Evolutionary conservation across 2,888 invertebrate species (phyloP), one percentile per base, ranked within the genome.

Genomic region (Lepidocyrtinus sp.): DNA sequence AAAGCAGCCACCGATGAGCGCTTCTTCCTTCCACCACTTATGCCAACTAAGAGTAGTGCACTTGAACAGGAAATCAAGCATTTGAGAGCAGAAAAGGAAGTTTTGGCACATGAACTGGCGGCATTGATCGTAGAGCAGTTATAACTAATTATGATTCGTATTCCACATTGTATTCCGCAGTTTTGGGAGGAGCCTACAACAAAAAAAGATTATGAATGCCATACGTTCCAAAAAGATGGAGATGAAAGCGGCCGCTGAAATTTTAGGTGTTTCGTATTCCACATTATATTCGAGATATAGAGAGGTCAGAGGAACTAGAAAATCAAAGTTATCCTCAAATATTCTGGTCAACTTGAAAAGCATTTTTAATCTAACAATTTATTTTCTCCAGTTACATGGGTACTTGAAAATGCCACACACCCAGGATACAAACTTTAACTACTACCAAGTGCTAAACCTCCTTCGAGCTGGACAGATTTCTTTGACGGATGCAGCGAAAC

Each of bases 181-280:
- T 96, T 96, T 89, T 96, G 96, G 96, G 96, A 96, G 88, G 96
- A 96, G 88, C 93, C 94, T 63, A 96, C 95, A 87, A 96, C 96
- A 27, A 94, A 94, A n/a, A 88, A 90, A 95, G 88, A 93, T 96
- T 59, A 94, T 96, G 94, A 96, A 96, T 88, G 94, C 95, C 19
- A 96, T 96, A 77, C 93, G 96, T 87, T 93, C 94, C 83, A 96
- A 96, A 89, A 95, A 95, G 90, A 89, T 96, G 88, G 96, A 96
- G 90, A 96, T 96, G 96, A 96, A 96, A 89, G 95, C 95, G 86
- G 96, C 95, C 1, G 96, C 96, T 1, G 95, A 96, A 88, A 92
- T 96, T 76, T 90, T 96, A 64, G 96, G 96, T 0, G 96, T 96
- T 0, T 96, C 95, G 64, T 96, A 96, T 90, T 96, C 96, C 2